These are phyloP conservation scores for Gymnobelideus leadbeateri DNA, from an alignment of 2,113 vertebrate species.

Conservation along the genomic window DNA sequence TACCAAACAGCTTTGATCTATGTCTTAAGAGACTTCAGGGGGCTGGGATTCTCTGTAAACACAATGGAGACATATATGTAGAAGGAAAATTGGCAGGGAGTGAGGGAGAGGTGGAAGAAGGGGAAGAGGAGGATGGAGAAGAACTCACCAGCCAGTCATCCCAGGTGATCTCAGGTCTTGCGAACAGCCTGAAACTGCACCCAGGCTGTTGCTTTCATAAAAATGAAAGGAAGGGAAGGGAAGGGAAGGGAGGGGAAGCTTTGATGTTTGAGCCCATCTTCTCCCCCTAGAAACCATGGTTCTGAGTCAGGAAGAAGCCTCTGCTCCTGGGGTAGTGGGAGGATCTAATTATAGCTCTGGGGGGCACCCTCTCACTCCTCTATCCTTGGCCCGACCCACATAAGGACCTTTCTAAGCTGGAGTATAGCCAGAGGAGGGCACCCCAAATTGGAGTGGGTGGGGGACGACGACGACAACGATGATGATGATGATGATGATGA, in stretches of 20 bases:
- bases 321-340: background rate
- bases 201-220: background rate
- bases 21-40: background rate
- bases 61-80: background rate
- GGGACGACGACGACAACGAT: background rate
- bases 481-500: no score
- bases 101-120: no score
- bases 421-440: background rate
- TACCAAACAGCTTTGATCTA: background rate
- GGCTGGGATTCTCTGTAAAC: background rate
- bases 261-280: no score
- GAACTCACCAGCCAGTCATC: background rate
- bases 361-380: background rate
- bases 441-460: background rate
- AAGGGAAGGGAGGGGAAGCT: background rate
- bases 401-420: background rate
- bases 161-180: background rate
- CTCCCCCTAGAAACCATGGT: background rate
- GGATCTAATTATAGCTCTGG: background rate
- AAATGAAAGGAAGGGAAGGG: no score
- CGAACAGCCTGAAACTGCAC: background rate
- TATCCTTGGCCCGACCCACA: background rate
- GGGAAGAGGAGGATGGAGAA: background rate
- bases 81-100: no score
- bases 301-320: background rate